Conservation (phyloP, 1,140 invertebrate genomes). For the Bathynomus jamesi region DNA sequence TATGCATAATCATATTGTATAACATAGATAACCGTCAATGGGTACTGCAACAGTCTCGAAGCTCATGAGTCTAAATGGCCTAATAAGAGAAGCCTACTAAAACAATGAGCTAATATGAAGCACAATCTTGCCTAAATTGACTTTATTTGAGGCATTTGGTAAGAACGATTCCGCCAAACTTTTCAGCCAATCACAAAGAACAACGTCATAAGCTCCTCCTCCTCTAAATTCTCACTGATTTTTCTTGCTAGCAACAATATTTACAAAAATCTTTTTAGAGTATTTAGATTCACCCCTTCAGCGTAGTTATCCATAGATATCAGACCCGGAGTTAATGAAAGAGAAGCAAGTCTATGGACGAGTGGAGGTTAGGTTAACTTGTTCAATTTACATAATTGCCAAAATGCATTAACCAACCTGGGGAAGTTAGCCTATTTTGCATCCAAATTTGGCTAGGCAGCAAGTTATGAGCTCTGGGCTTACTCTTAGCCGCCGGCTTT, state of each 20-base stretch:
- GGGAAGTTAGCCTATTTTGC: neutral
- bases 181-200: neutral
- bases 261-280: neutral
- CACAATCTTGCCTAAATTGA: neutral
- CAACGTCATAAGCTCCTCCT: neutral
- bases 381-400: neutral
- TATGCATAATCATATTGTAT: neutral
- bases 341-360: neutral
- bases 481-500: too few relatives aligned
- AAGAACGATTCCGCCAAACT: neutral
- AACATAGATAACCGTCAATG: neutral
- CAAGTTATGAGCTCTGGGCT: neutral
- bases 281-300: neutral
- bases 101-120: neutral
- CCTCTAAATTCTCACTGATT: neutral
- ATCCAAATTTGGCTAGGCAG: neutral
- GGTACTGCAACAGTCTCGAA: neutral
- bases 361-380: neutral
- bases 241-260: neutral
- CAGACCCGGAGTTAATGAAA: neutral
- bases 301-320: neutral
- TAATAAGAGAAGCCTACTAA: neutral
- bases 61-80: neutral
- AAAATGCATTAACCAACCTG: neutral
- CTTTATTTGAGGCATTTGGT: neutral